A percentile compares a stretch with the other conserved stretches of the same genome.
Conservation (phyloP, 2,797 vertebrate genomes). For the Sebastiscus tertius region DNA sequence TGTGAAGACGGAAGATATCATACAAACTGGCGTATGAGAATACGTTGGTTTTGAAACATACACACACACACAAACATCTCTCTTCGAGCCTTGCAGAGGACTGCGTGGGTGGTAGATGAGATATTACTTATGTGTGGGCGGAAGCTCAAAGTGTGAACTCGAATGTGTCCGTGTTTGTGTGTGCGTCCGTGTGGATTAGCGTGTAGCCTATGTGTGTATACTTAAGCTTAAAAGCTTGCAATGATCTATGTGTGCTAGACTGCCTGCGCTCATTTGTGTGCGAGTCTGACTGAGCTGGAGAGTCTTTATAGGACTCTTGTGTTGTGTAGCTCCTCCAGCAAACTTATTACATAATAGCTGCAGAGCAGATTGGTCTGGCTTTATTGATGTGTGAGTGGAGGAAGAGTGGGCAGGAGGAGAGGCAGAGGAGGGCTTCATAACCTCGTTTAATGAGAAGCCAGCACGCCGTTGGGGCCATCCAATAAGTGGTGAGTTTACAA, state of each 20-base stretch:
- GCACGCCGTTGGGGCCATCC: slow-evolving; percentile 39
- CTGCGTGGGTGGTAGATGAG: slow-evolving; percentile 53
- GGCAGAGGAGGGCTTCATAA: slow-evolving; percentile 32
- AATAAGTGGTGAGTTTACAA: slow-evolving; percentile 49
- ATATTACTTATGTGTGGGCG: slow-evolving; percentile 54
- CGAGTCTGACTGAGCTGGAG: slow-evolving; percentile 4
- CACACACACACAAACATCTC: background rate
- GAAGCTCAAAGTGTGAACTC: slow-evolving; percentile 49
- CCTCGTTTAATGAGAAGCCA: slow-evolving; percentile 52
- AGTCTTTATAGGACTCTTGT: slow-evolving; percentile 1
- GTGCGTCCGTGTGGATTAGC: background rate
- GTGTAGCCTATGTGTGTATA: background rate
- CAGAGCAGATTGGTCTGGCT: slow-evolving; percentile 70
- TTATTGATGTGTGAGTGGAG: slow-evolving; percentile 69
- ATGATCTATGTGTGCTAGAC: slow-evolving; percentile 13
- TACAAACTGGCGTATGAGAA: too few relatives aligned
- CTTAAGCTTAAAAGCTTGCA: slow-evolving; percentile 11
- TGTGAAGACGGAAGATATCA: too few relatives aligned
- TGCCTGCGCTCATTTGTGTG: slow-evolving; percentile 20
- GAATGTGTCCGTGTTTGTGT: slow-evolving; percentile 9
- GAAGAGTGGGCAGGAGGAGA: slow-evolving; percentile 36
- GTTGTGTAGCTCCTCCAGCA: slow-evolving; percentile 44
- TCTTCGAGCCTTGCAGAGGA: slow-evolving; percentile 15
- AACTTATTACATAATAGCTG: slow-evolving; percentile 74
- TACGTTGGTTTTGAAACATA: background rate